Evolutionary conservation across 2,113 vertebrate species (phyloP).

Genomic region (Cercopithecus mona): DNA sequence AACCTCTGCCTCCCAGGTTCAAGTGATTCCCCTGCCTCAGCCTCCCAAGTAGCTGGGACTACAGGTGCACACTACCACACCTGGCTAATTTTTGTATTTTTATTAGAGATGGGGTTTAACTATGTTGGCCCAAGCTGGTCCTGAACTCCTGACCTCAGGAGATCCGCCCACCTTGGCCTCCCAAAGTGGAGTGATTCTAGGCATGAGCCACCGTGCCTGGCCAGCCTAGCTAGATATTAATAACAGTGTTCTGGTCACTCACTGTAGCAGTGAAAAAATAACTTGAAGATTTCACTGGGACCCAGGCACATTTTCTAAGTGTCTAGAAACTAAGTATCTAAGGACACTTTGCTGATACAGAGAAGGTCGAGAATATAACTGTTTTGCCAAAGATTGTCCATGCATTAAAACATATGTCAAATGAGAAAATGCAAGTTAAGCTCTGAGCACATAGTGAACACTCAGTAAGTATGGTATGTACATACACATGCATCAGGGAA

Average conservation of each 20-base stretch:
- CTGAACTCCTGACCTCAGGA: too few species aligned
- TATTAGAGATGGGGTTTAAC: too few species aligned
- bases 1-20: too few species aligned
- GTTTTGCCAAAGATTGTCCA: neutral
- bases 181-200: too few species aligned
- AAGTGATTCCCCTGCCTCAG: too few species aligned
- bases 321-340: neutral
- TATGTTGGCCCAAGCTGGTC: too few species aligned
- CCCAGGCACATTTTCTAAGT: neutral
- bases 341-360: neutral
- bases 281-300: neutral
- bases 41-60: too few species aligned
- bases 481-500: neutral
- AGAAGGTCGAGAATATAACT: neutral
- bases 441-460: neutral
- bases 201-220: too few species aligned
- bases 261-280: neutral
- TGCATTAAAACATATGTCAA: neutral
- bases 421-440: neutral
- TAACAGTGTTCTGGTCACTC: neutral
- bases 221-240: too few species aligned
- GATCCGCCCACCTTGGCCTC: too few species aligned
- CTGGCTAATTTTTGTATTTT: too few species aligned
- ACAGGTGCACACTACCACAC: too few species aligned
- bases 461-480: neutral